Evolutionary conservation across 2,888 invertebrate species (phyloP), one percentile per base, ranked within the genome.

Genomic region (Copidosoma aretas): DNA sequence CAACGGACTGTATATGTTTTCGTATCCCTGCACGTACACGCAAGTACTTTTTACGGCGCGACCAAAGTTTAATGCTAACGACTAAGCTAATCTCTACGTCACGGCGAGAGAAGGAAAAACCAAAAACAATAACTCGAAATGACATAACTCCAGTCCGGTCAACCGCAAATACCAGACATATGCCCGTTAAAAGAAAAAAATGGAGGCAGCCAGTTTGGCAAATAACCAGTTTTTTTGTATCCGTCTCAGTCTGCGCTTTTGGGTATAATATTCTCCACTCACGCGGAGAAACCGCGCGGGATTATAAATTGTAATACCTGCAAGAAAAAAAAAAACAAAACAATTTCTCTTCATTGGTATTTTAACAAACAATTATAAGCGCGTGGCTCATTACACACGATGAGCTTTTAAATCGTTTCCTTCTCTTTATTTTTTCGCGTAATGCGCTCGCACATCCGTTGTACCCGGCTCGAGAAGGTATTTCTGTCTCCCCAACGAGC

Each of bases 171-270:
- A 10, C 62, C 46, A 41, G n/a, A n/a, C n/a, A n/a, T n/a, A n/a
- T n/a, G n/a, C 53, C 22, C 60, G 53, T 52, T 57, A 58, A 53
- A 61, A 62, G 62, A 46, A 21, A 17, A 32, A 32, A 32, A 32
- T 5, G 8, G 8, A 32, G 32, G 4, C 32, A 32, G 32, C 32
- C 32, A 32, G 53, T 52, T 53, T 12, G 58, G 65, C 53, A 52
- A 64, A 54, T 21, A 51, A 65, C 69, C 65, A 49, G 65, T 69
- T 69, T 64, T 59, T 41, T 69, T 59, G 58, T 41, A 62, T 65
- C 46, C 43, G n/a, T n/a, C n/a, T n/a, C n/a, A n/a, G n/a, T n/a
- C 10, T 8, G 32, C 32, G 32, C 32, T 21, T 60, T 64, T 19
- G n/a, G 21, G 22, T 53, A 32, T 58, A 61, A 46, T 14, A 21